A percentile compares a stretch with the other conserved stretches of the same genome.
Evolutionary conservation across 2,113 vertebrate species (phyloP).

Genomic region (Psittacara wagleri): DNA sequence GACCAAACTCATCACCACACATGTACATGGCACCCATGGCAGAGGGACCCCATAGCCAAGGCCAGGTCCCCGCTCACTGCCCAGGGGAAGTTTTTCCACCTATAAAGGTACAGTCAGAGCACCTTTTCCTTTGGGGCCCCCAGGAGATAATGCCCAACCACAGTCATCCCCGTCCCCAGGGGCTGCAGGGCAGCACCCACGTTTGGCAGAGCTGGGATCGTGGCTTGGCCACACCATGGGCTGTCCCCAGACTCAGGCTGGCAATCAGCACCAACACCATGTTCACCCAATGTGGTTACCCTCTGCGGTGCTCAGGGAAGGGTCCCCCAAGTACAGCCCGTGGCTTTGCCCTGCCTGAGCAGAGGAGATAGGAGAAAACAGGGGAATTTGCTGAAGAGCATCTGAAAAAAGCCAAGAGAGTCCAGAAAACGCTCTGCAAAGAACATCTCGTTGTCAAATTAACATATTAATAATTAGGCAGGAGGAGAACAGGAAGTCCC

Average conservation of each 20-base stretch:
- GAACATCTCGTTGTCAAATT: constrained; percentile 4
- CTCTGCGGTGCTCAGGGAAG: not conserved
- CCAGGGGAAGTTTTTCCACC: not conserved
- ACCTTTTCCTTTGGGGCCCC: not conserved
- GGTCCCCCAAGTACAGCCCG: not conserved
- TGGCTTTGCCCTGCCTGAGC: not conserved
- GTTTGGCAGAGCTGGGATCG: not conserved
- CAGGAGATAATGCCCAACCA: accelerated
- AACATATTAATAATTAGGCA: constrained; percentile 52
- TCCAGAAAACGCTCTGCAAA: accelerated
- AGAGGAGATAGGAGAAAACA: accelerated
- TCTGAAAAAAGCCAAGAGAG: not conserved
- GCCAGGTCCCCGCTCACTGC: not conserved
- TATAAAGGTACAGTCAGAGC: accelerated
- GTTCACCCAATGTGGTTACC: accelerated
- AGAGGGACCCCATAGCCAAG: not conserved
- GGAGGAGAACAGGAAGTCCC: not conserved
- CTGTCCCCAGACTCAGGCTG: not conserved
- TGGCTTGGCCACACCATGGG: accelerated
- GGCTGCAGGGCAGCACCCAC: not conserved
- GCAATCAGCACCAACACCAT: accelerated
- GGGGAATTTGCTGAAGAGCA: not conserved
- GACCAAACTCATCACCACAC: accelerated
- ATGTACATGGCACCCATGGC: accelerated
- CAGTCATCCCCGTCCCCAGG: not conserved